Evolutionary conservation across 2,113 vertebrate species (phyloP), one percentile per base, ranked within the genome.

Genomic region (Pachyramphus minor): DNA sequence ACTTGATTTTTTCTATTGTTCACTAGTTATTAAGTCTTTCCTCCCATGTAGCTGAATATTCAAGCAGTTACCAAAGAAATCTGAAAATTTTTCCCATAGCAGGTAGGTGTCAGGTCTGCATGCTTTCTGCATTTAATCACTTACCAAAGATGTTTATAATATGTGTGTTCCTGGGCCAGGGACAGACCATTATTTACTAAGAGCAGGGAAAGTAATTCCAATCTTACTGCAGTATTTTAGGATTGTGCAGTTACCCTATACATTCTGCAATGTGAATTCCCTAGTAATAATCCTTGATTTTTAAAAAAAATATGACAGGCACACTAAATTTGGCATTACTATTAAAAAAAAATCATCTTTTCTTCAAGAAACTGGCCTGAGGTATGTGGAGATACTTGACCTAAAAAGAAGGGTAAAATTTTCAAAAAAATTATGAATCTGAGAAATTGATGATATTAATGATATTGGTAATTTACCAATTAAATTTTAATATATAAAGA

Each of bases 141-240:
- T 53, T 75, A 30, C 21, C 31, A 69, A 86, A 55, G 50, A 19
- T 89, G 11, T 77, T 86, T 77, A 33, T 72, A 55, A 62, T 73
- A 39, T 59, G 14, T 37, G 10, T 74, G 17, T 69, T 82, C 53
- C 55, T 58, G 18, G 89, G 24, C 27, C 80, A 66, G 68, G 22
- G 44, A 50, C 33, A 77, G 35, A 62, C 28, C 24, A 45, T 45
- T 49, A 82, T 84, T 37, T 68, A 23, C 80, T 63, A 52, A 77
- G 64, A 20, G 35, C 47, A 64, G 33, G 49, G 60, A 89, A 66
- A 44, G 37, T 90, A 22, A 35, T n/a, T 77, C 71, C 44, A 55
- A 60, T 28, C 64, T 93, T 81, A 79, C 67, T 45, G 13, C 49
- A 78, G 39, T 95, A 84, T 95, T 90, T 95, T 64, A 93, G 73